Evolutionary conservation across 1,140 invertebrate species (phyloP), one percentile per base, ranked within the genome.

Genomic region (Helicoverpa zea): DNA sequence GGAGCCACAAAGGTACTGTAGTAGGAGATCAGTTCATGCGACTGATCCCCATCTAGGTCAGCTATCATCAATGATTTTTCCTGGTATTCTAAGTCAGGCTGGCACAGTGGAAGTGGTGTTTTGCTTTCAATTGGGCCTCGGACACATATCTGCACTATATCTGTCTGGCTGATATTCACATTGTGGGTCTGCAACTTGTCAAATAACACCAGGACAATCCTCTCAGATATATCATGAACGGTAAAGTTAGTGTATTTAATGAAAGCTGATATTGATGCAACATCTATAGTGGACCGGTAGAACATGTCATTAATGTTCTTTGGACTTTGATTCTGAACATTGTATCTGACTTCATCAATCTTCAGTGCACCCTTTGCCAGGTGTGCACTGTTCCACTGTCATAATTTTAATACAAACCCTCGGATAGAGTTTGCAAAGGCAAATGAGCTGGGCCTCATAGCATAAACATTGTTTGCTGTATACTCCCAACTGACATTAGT

Each of bases 401-500:
- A 98, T 90, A 97, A 97, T 95, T 98, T 98, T 59, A 98, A 92
- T 29, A 97, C 96, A 94, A 98, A 98, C 0, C 97, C 97, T 35
- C 96, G 95, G 58, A 97, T 96, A 3, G 95, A 94, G 81, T 96
- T 96, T 59, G 95, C 92, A 80, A 97, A 96, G 16, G 95, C 92
- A 87, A 97, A 95, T n/a, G 96, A 95, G 12, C 96, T 96, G 0
- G 97, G 97, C 63, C 95, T 95, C 94, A 97, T 97, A 2, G 96
- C 96, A 86, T 96, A 97, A 35, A 97, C 96, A 81, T 96, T 95
- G 3, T 92, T 91, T 3, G 95, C 96, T n/a, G 94, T 93, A 54
- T 97, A 96, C 73, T 96, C 95, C 94, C 96, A 96, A 58, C 93
- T 92, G 0, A 95, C 92, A 66, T 95, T 95, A 47, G 95, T 92